Evolutionary conservation across 2,113 vertebrate species (phyloP).

Genomic region (Colaptes auratus): DNA sequence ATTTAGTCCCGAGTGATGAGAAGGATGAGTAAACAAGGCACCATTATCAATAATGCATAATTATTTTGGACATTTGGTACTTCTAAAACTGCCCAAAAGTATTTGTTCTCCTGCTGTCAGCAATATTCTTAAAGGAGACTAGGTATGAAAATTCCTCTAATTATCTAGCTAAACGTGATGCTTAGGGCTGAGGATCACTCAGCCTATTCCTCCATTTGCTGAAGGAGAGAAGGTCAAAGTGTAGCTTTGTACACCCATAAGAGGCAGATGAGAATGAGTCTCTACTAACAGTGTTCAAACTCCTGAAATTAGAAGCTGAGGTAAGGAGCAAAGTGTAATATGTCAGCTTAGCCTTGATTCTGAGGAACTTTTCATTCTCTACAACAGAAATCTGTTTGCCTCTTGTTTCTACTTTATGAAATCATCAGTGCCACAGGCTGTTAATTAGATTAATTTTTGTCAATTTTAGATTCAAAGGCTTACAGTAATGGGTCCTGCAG

Average conservation of each 20-base stretch:
- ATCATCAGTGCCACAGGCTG: background rate
- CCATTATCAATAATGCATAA: background rate
- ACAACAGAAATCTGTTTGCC: background rate
- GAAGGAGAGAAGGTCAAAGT: background rate
- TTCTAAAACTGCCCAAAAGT: background rate
- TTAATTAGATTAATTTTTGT: background rate
- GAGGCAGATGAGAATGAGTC: background rate
- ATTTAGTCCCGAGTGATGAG: background rate
- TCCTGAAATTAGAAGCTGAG: background rate
- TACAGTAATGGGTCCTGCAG: background rate
- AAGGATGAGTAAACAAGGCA: background rate
- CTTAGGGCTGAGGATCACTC: background rate
- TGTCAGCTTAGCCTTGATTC: background rate
- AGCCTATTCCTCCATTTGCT: background rate
- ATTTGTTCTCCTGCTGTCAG: background rate
- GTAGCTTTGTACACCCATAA: fast-evolving
- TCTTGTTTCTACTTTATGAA: background rate
- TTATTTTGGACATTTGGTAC: background rate
- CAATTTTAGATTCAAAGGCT: background rate
- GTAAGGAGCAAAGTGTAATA: background rate
- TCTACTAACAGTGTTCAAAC: background rate
- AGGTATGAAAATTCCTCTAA: background rate
- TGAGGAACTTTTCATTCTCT: background rate
- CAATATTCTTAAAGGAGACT: background rate
- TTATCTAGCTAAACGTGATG: background rate